Base-by-base conservation (phyloP, 2,888 invertebrate species). In the Archips crataeganus region DNA sequence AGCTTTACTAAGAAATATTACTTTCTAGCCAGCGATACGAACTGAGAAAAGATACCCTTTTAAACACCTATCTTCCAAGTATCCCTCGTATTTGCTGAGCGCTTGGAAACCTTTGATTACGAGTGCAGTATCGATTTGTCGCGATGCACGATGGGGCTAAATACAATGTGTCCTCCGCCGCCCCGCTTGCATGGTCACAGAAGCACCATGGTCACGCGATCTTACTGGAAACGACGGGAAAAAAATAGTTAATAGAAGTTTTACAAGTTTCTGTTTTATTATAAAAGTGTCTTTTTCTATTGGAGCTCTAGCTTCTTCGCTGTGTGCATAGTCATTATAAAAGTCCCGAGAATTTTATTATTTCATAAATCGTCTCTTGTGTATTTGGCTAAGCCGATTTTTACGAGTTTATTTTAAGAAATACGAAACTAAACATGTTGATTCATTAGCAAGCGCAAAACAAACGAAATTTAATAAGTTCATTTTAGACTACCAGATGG, bases 161-260 rank as follows among this genome's bases (percentile, higher is more conserved):
- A 84, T 80, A 83, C 82, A 83, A 83, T 82, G 84, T 82, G 82
- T 85, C 84, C 83, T 81, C 74, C 71, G 70, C 77, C 79, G 76
- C 61, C 64, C 57, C 13, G 36, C 32, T 51, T 32, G 36, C 51
- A 36, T 15, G 34, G 51, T 65, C 49, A 49, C 47, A 15, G 15
- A 39, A 15, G 10, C n/a, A 36, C 3, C 15, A 34, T 4, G 36
- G 36, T 36, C 63, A 63, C 63, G 63, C 47, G 51, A 15, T 47
- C n/a, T 47, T 39, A 23, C 65, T 65, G 11, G 65, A 65, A 65
- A 47, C 51, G 65, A 15, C 65, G 2, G n/a, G 11, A 34, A 2
- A 39, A 61, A 62, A 36, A 9, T 60, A 2, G 8, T 54, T 2
- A 8, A 15, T 8, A 23, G 13, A 13, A 4, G 3, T 5, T 49